Evolutionary conservation across 2,888 invertebrate genomes (phyloP).

Genomic region (Macrophya alboannulata): DNA sequence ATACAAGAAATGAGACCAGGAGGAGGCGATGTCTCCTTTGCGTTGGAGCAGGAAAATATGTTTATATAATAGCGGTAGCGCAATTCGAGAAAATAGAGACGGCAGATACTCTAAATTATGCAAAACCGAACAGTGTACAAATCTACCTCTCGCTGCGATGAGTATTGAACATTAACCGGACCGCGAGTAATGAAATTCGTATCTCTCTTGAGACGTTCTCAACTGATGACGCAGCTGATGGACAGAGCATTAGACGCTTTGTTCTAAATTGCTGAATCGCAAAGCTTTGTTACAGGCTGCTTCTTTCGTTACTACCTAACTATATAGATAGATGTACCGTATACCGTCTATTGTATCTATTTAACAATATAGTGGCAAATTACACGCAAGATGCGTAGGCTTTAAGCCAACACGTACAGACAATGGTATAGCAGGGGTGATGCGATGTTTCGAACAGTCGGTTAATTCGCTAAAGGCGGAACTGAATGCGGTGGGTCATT

Average conservation of each 20-base stretch:
- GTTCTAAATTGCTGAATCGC: slow-evolving; percentile 37
- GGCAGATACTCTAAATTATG: not conserved
- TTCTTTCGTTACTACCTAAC: not conserved
- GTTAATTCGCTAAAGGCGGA: slow-evolving; percentile 12
- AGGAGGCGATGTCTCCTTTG: not conserved
- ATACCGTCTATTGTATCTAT: slow-evolving; percentile 19
- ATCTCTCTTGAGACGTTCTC: slow-evolving; percentile 42
- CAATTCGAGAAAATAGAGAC: not conserved
- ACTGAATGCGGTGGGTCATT: not conserved
- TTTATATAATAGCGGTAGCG: not conserved
- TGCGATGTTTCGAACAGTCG: not conserved
- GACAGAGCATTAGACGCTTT: slow-evolving; percentile 40
- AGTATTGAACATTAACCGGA: slow-evolving; percentile 22
- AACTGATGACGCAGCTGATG: slow-evolving; percentile 28
- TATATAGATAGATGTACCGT: not conserved
- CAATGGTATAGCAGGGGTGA: not conserved
- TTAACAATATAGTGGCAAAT: slow-evolving; percentile 13
- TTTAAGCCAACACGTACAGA: slow-evolving; percentile 2
- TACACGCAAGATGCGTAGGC: slow-evolving; percentile 5
- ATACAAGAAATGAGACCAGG: not conserved
- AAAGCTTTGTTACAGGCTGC: slow-evolving; percentile 32
- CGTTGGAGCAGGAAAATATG: not conserved
- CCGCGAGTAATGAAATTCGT: slow-evolving; percentile 38
- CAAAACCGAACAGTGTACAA: not conserved
- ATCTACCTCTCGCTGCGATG: not conserved